These are phyloP conservation scores for Drymodes brunneopygia DNA, from an alignment of 2,113 vertebrate species.

Conservation along the genomic window DNA sequence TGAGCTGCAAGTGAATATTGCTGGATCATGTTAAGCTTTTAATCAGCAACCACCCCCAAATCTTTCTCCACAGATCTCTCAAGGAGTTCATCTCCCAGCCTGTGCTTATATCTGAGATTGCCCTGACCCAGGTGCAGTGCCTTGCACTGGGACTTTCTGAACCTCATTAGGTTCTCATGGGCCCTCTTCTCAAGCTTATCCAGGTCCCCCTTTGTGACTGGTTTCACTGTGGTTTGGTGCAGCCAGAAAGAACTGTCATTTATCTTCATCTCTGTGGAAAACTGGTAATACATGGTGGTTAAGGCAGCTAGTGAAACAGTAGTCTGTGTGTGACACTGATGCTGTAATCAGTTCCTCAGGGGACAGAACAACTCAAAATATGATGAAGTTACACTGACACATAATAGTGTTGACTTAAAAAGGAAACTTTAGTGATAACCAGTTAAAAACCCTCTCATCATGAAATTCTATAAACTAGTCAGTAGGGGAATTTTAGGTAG, in stretches of 20 bases:
- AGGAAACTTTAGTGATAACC: neutral
- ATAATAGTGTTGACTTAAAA: neutral
- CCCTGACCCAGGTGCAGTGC: neutral
- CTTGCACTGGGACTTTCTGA: neutral
- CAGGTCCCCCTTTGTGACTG: neutral
- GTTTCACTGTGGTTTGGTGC: neutral
- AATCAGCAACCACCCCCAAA: fast-evolving
- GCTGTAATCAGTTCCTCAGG: neutral
- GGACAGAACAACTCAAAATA: neutral
- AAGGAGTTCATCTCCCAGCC: neutral
- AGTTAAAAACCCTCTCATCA: neutral
- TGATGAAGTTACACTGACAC: neutral
- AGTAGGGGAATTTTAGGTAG: neutral
- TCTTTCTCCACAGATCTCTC: neutral
- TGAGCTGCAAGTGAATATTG: neutral
- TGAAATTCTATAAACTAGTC: neutral
- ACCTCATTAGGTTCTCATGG: neutral
- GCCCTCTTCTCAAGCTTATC: neutral
- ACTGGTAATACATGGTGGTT: neutral
- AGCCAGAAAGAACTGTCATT: neutral
- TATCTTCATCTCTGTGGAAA: neutral
- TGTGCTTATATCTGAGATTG: neutral
- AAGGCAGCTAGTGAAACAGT: neutral
- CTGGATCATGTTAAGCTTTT: neutral
- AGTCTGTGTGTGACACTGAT: neutral